phyloP scores from a whole-genome alignment of 2,888 invertebrate genomes.

The Hipparchia sbordonii region DNA sequence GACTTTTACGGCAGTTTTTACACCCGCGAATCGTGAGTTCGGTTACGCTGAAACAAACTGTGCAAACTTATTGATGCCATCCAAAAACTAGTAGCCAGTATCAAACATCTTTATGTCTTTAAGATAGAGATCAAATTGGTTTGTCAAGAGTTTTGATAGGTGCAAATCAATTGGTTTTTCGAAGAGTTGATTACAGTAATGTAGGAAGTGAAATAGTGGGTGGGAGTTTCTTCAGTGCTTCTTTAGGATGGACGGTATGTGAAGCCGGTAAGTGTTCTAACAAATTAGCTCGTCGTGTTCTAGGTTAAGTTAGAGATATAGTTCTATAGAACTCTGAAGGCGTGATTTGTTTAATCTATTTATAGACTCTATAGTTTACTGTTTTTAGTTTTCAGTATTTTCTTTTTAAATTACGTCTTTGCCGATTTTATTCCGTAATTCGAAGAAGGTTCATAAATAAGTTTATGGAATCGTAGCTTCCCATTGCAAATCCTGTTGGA shows the following conservation, averaged over 20 bases:
- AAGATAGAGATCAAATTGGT: constrained; percentile 36
- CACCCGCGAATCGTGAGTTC: constrained; percentile 53
- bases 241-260: constrained; percentile 40
- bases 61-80: constrained; percentile 41
- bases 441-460: too few relatives aligned
- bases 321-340: constrained; percentile 13
- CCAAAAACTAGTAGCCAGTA: constrained; percentile 1
- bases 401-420: background rate
- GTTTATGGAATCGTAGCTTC: too few relatives aligned
- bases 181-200: constrained; percentile 65
- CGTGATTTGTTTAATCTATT: constrained; percentile 7
- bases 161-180: constrained; percentile 15
- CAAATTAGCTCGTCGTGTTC: constrained; percentile 37
- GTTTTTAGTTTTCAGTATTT: background rate
- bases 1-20: constrained; percentile 70
- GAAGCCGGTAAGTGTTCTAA: constrained; percentile 38
- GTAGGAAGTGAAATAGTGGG: constrained; percentile 57
- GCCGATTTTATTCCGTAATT: too few relatives aligned
- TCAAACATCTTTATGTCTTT: background rate
- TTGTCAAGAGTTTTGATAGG: background rate
- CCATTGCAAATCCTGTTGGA: too few relatives aligned
- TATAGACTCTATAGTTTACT: too few relatives aligned
- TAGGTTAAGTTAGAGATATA: constrained; percentile 25
- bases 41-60: constrained; percentile 43
- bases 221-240: constrained; percentile 45